Evolutionary conservation across 2,113 vertebrate species (phyloP), one percentile per base, ranked within the genome.

Genomic region (Cercocebus atys): DNA sequence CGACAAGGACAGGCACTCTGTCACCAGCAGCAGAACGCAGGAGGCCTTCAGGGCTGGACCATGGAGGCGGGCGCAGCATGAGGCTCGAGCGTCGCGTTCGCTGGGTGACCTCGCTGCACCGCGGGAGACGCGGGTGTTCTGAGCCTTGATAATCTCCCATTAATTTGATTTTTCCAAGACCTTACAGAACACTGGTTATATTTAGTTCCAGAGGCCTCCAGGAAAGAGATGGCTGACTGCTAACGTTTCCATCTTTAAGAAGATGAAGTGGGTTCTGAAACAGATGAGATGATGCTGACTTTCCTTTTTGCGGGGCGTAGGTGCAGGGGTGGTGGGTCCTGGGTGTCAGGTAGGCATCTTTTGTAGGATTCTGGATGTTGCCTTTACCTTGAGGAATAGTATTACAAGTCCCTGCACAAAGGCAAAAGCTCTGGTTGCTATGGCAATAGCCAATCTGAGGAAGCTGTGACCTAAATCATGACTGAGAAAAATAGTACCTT

Each of bases 391-490:
- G 94, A 98, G 98, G 98, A 99, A 98, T 98, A 98, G 98, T 97
- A 98, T 98, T 97, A 80, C 97, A 95, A 97, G 98, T 99, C 98
- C 98, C 98, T 95, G 97, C 97, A 98, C 98, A 97, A 97, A 98
- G 98, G 98, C 98, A 98, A 97, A 98, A 96, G 97, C 98, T 98
- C 98, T 88, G 97, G 99, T 99, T 99, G 99, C 99, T 98, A 99
- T 99, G 99, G 99, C 98, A 98, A 99, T 98, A 98, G 98, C 99
- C 98, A 98, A 99, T 99, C 98, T 98, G 98, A 99, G 98, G 98
- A 98, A 98, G 98, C 98, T 98, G 98, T 98, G 99, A 99, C 98
- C 99, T 99, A 99, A 97, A 99, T 99, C 98, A 97, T 97, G 98
- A 98, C 98, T 98, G 98, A 98, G 98, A 98, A 98, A 98, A 98